Base-by-base conservation (phyloP, 2,797 vertebrate genomes). In the Acipenser ruthenus region DNA sequence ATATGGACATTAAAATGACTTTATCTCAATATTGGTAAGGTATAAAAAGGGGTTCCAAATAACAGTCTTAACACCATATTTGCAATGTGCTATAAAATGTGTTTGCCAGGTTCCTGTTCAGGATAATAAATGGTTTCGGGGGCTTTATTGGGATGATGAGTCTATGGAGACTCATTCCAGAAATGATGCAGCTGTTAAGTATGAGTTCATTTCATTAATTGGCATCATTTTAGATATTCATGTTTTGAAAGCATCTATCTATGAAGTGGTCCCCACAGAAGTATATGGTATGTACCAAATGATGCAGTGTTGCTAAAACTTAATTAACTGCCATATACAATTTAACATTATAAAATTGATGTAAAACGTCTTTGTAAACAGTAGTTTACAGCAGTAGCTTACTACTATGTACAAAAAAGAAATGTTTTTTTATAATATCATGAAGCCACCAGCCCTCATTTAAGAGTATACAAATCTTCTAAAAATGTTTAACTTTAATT, bases 151-250 rank as follows among this genome's bases (percentile, higher is more conserved):
- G 76, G 71, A 79, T 78, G 74, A 87, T 87, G 77, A 79, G 84
- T 81, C 89, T 84, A 85, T 72, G 51, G 83, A 89, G 87, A 81
- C 81, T 83, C 78, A 83, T 90, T 88, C 78, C 71, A 84, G 81
- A 89, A 87, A 89, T 67, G 75, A 89, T 88, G 80, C 88, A 90
- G 86, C 85, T 93, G 86, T 89, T 92, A 88, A 78, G 66, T 89
- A 85, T 85, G 81, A 87, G 80, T 81, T 79, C 89, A 84, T 87
- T 86, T 82, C 74, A 77, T 87, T 79, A 84, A 85, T 85, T 86
- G 78, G 74, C 83, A 73, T 68, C 60, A 75, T 79, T 37, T 80
- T 82, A 63, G 50, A 78, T 75, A 66, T 76, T 50, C 18, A 68
- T 80, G 68, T 71, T 79, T 69, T 75, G 55, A 79, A 79, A 80